These are phyloP conservation scores for Cyprinodon brontotheroides DNA, from an alignment of 2,113 vertebrate genomes.

Conservation along the genomic window DNA sequence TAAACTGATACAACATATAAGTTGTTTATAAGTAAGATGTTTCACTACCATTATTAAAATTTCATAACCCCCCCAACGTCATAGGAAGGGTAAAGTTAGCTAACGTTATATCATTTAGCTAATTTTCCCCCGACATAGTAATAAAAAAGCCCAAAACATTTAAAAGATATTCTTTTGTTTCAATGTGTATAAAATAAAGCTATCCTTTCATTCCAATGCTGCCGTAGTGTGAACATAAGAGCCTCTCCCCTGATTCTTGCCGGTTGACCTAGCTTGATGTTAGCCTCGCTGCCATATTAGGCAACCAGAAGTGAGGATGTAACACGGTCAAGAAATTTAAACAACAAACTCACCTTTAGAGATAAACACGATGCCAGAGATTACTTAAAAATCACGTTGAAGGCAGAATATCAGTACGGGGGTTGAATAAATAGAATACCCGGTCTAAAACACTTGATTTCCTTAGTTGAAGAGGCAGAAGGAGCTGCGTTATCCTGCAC, in stretches of 20 bases:
- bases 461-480: fast-evolving
- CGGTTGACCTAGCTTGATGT: constrained; percentile 13
- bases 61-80: neutral
- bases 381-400: neutral
- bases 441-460: fast-evolving
- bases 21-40: neutral
- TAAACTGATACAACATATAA: neutral
- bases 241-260: constrained; percentile 1
- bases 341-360: constrained; percentile 37
- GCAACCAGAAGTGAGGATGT: constrained; percentile 17
- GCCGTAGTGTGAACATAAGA: neutral
- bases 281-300: constrained; percentile 39
- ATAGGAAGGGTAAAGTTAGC: neutral
- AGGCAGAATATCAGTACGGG: fast-evolving
- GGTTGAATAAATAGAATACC: fast-evolving
- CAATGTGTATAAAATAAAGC: neutral
- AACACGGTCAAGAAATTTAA: neutral
- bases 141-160: too few relatives aligned
- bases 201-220: neutral
- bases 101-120: too few relatives aligned
- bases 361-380: neutral
- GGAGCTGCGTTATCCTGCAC: constrained; percentile 78
- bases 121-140: neutral
- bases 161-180: too few relatives aligned
- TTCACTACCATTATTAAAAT: neutral